These are phyloP conservation scores for Aspidapion aeneum DNA, from an alignment of 2,888 invertebrate species.

Conservation along the genomic window DNA sequence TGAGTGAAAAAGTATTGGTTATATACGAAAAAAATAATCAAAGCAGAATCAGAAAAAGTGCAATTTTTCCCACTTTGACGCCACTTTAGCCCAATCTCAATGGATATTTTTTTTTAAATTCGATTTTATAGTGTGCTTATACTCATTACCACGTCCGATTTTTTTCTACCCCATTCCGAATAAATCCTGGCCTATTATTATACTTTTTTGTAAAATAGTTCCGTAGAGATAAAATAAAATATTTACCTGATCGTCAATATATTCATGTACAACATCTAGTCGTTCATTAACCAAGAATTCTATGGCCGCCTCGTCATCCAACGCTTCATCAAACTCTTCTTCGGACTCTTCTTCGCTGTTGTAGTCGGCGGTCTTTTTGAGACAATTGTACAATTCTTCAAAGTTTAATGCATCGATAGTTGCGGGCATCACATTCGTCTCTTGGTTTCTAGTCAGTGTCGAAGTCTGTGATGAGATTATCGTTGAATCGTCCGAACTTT, in stretches of 20 bases:
- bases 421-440: slow-evolving; percentile 52
- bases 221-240: slow-evolving; percentile 24
- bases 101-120: no score
- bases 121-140: slow-evolving; percentile 56
- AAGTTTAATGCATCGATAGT: slow-evolving; percentile 51
- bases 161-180: slow-evolving; percentile 23
- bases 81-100: no score
- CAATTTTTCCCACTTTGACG: no score
- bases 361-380: slow-evolving; percentile 40
- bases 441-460: slow-evolving; percentile 87
- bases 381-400: slow-evolving; percentile 52
- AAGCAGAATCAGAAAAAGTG: no score
- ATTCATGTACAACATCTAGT: slow-evolving; percentile 23
- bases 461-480: slow-evolving; percentile 96
- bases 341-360: slow-evolving; percentile 45
- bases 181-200: no score
- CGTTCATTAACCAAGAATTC: slow-evolving; percentile 28
- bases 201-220: no score
- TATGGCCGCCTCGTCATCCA: slow-evolving; percentile 34
- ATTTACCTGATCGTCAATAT: slow-evolving; percentile 32
- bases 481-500: slow-evolving; percentile 95
- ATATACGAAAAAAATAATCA: no score
- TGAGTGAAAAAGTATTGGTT: no score
- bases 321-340: slow-evolving; percentile 48
- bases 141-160: slow-evolving; percentile 46